These are phyloP conservation scores for Percopsis transmontana DNA, from an alignment of 2,113 vertebrate genomes.

Conservation along the genomic window DNA sequence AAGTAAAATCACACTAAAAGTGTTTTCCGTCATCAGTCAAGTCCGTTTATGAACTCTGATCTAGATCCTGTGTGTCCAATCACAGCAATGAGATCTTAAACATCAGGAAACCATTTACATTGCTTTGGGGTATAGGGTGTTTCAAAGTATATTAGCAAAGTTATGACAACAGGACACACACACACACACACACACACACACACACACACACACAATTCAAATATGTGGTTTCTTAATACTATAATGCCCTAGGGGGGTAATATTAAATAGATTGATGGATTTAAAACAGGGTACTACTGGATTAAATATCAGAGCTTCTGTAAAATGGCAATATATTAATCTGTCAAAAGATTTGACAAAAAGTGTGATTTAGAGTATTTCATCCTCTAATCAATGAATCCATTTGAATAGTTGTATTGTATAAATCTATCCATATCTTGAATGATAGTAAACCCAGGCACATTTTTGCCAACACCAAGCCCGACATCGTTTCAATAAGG, in stretches of 20 bases:
- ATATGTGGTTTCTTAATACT: conserved; percentile 32
- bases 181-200: background rate
- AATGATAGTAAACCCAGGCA: conserved; percentile 48
- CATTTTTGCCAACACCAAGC: conserved; percentile 35
- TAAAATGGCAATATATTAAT: conserved; percentile 8
- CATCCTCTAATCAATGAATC: conserved; percentile 40
- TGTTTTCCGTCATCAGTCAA: conserved; percentile 25
- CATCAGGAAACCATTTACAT: conserved; percentile 68
- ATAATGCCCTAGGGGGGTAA: conserved; percentile 12
- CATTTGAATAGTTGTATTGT: conserved; percentile 38
- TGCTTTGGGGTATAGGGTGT: conserved; percentile 40
- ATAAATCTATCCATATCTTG: conserved; percentile 40
- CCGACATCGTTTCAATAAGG: conserved; percentile 48
- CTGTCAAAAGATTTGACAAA: conserved; percentile 25
- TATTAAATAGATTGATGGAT: conserved; percentile 31
- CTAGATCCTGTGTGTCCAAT: conserved; percentile 48
- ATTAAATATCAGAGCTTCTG: conserved; percentile 36
- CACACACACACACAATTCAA: conserved; percentile 22
- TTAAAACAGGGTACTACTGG: conserved; percentile 30
- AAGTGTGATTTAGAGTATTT: conserved; percentile 20
- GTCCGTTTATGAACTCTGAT: conserved; percentile 37
- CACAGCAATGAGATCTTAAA: conserved; percentile 52
- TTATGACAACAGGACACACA: conserved; percentile 46
- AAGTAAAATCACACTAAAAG: conserved; percentile 31
- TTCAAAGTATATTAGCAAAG: conserved; percentile 51